Conservation (phyloP, 2,888 invertebrate genomes). For the Ophion costatus region DNA sequence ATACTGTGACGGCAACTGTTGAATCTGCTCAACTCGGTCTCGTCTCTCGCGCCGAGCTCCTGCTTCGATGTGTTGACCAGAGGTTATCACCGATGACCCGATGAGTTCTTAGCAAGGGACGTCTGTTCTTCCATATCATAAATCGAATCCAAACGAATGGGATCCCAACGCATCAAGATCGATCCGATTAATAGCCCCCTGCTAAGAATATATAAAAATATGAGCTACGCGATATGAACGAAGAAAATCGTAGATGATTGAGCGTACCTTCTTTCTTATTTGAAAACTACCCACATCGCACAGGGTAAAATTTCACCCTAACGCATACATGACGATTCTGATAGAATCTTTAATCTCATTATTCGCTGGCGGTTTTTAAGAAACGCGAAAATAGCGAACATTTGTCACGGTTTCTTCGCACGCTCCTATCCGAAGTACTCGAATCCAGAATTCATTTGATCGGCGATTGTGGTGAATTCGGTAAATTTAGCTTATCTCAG, state of each 20-base stretch:
- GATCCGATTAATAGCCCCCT: not conserved
- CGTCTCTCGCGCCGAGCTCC: not conserved
- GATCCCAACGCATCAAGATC: not conserved
- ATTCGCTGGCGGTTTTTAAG: not conserved
- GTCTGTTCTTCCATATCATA: not conserved
- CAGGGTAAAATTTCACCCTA: not conserved
- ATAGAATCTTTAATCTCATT: not conserved
- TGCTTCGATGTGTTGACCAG: not conserved
- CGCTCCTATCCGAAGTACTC: not conserved
- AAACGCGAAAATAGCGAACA: not conserved
- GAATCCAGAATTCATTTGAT: not conserved
- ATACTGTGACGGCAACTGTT: not conserved
- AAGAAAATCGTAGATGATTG: not conserved
- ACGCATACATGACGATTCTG: not conserved
- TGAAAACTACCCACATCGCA: not conserved
- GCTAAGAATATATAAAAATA: not conserved
- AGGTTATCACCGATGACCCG: constrained; percentile 9
- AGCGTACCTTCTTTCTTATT: not conserved
- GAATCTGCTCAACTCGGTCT: not conserved
- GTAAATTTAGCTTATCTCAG: not conserved
- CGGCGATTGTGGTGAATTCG: not conserved
- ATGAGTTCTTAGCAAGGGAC: not conserved
- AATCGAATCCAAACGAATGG: not conserved
- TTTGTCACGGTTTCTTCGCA: not conserved
- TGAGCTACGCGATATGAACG: not conserved